phyloP scores from a whole-genome alignment of 2,888 invertebrate genomes.

The Eupithecia dodoneata region DNA sequence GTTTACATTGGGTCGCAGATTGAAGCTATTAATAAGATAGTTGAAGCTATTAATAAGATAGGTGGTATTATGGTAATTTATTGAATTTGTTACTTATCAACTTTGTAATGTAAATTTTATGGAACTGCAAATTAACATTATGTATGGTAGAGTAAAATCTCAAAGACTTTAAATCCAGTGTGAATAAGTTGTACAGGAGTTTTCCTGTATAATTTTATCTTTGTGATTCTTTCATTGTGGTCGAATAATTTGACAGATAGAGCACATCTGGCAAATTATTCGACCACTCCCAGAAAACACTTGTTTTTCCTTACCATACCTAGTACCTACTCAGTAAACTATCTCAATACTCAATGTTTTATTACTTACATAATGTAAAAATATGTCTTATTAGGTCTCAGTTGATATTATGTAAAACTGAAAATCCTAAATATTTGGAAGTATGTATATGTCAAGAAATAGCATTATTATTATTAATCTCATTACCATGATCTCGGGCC shows the following conservation, averaged over 20 bases:
- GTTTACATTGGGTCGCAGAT: conserved; percentile 33
- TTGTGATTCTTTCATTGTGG: too few relatives aligned
- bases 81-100: neutral
- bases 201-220: too few relatives aligned
- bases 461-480: too few relatives aligned
- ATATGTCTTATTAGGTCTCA: too few relatives aligned
- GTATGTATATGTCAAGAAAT: too few relatives aligned
- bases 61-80: neutral
- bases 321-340: neutral
- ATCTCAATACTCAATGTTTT: neutral
- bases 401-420: neutral
- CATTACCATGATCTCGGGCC: too few relatives aligned
- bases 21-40: neutral
- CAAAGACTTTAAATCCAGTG: neutral
- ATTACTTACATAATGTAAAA: too few relatives aligned
- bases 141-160: neutral
- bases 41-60: neutral
- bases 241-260: too few relatives aligned
- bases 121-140: neutral
- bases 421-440: neutral
- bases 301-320: too few relatives aligned
- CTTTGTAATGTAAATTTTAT: neutral
- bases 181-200: too few relatives aligned
- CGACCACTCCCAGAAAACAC: neutral
- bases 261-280: too few relatives aligned